A percentile compares a stretch with the other conserved stretches of the same genome.
Conservation (phyloP, 2,888 invertebrate genomes). For the Macrostomum cliftonense region DNA sequence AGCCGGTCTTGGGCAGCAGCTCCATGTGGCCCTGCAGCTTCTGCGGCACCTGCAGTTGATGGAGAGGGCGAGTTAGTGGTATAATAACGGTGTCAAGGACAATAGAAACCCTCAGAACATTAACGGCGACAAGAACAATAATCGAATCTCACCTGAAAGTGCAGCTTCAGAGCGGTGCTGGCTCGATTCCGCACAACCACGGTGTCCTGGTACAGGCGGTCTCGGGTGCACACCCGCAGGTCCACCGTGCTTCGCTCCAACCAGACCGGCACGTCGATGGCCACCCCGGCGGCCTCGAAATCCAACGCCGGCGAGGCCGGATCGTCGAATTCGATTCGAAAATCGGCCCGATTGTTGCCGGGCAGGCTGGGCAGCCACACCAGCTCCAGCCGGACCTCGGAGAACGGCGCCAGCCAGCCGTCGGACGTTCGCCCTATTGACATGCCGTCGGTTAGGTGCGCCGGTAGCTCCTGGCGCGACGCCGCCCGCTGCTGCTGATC, state of each 20-base stretch:
- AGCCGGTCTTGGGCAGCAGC: slow-evolving; percentile 34
- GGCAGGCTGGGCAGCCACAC: slow-evolving; percentile 33
- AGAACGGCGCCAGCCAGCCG: slow-evolving; percentile 26
- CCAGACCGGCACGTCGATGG: slow-evolving; percentile 37
- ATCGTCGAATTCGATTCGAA: slow-evolving; percentile 28
- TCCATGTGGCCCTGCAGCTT: slow-evolving; percentile 30
- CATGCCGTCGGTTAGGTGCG: slow-evolving; percentile 8
- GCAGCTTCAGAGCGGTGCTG: slow-evolving; percentile 28
- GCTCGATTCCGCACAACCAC: slow-evolving; percentile 33
- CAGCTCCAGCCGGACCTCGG: slow-evolving; percentile 29
- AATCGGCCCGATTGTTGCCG: slow-evolving; percentile 28
- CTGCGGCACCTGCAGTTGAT: background rate
- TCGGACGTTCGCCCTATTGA: slow-evolving; percentile 5
- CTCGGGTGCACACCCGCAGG: slow-evolving; percentile 35
- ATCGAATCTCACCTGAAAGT: slow-evolving; percentile 27
- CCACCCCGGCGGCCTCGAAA: slow-evolving; percentile 24
- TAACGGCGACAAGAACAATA: too few species aligned
- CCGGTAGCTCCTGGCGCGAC: background rate
- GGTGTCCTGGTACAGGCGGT: slow-evolving; percentile 37
- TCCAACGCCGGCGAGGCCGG: slow-evolving; percentile 28
- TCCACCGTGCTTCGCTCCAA: slow-evolving; percentile 32
- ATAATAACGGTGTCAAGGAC: too few species aligned
- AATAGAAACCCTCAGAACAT: too few species aligned
- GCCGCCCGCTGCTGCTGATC: background rate
- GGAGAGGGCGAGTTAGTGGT: background rate